Conservation (phyloP, 1,140 invertebrate species). For the Liolophura sinensis region DNA sequence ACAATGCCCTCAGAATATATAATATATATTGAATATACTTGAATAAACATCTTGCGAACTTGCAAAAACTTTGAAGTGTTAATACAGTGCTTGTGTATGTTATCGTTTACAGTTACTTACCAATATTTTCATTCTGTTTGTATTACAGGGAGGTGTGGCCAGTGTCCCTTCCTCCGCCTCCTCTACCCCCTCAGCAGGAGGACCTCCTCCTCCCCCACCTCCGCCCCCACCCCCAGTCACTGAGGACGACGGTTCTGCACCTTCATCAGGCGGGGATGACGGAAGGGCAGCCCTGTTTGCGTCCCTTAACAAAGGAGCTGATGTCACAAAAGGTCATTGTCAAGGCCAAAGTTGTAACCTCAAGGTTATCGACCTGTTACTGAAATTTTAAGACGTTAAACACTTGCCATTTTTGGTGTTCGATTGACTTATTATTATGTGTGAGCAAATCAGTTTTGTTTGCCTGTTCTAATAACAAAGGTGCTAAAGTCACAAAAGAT, state of each 20-base stretch:
- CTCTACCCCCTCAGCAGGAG: slow-evolving; percentile 41
- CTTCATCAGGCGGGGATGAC: slow-evolving; percentile 57
- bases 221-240: slow-evolving; percentile 61
- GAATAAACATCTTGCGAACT: too few relatives aligned
- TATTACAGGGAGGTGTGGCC: slow-evolving; percentile 26
- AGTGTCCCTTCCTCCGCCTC: slow-evolving; percentile 41
- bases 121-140: slow-evolving; percentile 10
- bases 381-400: slow-evolving; percentile 3
- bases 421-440: slow-evolving; percentile 1
- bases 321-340: slow-evolving; percentile 82
- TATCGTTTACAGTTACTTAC: neutral
- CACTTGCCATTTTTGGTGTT: neutral
- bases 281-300: slow-evolving; percentile 74
- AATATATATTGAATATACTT: too few relatives aligned
- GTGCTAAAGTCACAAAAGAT: slow-evolving; percentile 88
- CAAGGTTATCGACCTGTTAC: neutral
- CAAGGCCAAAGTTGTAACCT: neutral
- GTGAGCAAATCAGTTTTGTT: slow-evolving; percentile 72
- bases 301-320: slow-evolving; percentile 89
- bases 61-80: too few relatives aligned
- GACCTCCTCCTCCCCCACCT: slow-evolving; percentile 69
- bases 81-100: too few relatives aligned
- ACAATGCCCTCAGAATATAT: too few relatives aligned
- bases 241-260: slow-evolving; percentile 19
- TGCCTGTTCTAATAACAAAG: slow-evolving; percentile 87